Evolutionary conservation across 1,140 invertebrate species (phyloP).

Genomic region (Acyrthosiphon pisum): DNA sequence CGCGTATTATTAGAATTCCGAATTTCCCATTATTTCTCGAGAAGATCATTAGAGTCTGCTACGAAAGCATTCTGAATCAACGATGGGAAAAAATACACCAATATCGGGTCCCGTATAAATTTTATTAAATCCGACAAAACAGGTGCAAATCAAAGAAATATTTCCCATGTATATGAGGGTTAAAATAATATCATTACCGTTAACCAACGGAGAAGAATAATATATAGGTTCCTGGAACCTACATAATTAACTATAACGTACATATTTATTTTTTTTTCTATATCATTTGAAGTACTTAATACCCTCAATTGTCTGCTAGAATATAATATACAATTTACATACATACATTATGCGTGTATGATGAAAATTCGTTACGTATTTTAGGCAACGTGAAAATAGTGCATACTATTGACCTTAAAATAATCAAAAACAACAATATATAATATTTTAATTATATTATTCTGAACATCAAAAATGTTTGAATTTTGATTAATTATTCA

Average conservation of each 20-base stretch:
- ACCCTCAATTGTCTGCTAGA: not conserved
- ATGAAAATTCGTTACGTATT: not conserved
- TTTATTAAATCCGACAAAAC: not conserved
- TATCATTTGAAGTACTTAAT: not conserved
- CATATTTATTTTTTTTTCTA: not conserved
- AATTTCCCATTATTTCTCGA: not conserved
- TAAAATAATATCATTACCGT: not conserved
- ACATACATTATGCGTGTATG: not conserved
- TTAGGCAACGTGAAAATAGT: not conserved
- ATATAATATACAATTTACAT: not conserved
- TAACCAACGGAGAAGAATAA: not conserved
- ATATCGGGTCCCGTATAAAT: not conserved
- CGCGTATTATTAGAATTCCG: not conserved
- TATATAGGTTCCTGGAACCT: no score
- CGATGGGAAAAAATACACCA: not conserved
- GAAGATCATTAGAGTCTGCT: conserved; percentile 5
- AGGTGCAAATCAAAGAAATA: not conserved
- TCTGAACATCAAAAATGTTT: not conserved
- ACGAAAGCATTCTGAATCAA: not conserved
- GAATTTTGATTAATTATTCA: not conserved
- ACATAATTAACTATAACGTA: not conserved
- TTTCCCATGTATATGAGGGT: not conserved
- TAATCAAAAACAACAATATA: not conserved
- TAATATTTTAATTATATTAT: not conserved
- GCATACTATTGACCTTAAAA: not conserved